Conservation (phyloP, 2,888 invertebrate genomes). For the Notodonta dromedarius region DNA sequence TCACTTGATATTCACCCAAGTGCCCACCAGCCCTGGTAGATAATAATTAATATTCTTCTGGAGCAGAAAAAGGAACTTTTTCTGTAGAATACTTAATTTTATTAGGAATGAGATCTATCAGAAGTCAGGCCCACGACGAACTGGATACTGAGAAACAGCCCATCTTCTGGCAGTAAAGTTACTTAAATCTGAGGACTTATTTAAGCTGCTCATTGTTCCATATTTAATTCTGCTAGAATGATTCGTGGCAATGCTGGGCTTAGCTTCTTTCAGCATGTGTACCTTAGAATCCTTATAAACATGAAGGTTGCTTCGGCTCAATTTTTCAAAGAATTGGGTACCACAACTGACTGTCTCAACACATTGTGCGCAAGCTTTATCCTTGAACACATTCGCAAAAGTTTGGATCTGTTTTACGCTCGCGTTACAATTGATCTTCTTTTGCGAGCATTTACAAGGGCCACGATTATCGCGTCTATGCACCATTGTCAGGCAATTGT, state of each 20-base stretch:
- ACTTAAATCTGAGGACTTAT: slow-evolving; percentile 5
- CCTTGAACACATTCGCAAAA: slow-evolving; percentile 27
- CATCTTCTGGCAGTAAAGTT: slow-evolving; percentile 54
- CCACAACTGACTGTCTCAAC: slow-evolving; percentile 45
- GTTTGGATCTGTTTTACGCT: slow-evolving; percentile 53
- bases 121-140: slow-evolving; percentile 68
- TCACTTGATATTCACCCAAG: too few relatives aligned
- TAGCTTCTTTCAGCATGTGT: slow-evolving; percentile 12
- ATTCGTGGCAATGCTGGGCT: not conserved
- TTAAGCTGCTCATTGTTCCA: not conserved
- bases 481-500: slow-evolving; percentile 55
- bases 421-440: slow-evolving; percentile 15
- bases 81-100: too few relatives aligned
- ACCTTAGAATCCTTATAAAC: slow-evolving; percentile 8
- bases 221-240: not conserved
- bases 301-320: slow-evolving; percentile 16
- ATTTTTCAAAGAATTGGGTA: slow-evolving; percentile 45
- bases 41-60: too few relatives aligned
- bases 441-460: slow-evolving; percentile 44
- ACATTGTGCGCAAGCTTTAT: slow-evolving; percentile 56
- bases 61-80: too few relatives aligned
- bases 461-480: slow-evolving; percentile 47
- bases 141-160: slow-evolving; percentile 57
- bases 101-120: slow-evolving; percentile 27
- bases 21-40: too few relatives aligned